phyloP scores from a whole-genome alignment of 2,888 invertebrate genomes.

The Conops quadrifasciatus region DNA sequence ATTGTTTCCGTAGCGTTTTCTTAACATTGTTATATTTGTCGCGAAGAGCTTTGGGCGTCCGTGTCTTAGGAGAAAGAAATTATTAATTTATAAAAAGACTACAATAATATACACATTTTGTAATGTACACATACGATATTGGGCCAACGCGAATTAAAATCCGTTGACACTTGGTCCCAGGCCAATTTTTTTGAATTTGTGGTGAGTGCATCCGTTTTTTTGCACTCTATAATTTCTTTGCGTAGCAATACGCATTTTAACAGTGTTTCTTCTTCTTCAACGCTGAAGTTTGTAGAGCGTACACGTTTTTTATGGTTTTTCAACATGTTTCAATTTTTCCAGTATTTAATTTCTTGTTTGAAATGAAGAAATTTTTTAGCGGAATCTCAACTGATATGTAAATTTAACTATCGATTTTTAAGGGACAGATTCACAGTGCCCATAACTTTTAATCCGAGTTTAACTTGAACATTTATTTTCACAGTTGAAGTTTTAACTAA shows the following conservation, averaged over 20 bases:
- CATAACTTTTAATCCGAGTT: too few relatives aligned
- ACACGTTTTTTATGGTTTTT: neutral
- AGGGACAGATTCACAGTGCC: too few relatives aligned
- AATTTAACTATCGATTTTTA: too few relatives aligned
- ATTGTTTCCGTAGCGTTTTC: neutral
- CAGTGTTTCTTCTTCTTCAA: neutral
- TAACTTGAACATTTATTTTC: too few relatives aligned
- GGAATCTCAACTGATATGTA: too few relatives aligned
- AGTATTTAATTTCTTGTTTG: too few relatives aligned
- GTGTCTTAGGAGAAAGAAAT: too few relatives aligned
- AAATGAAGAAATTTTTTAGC: too few relatives aligned
- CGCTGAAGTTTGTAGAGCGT: neutral
- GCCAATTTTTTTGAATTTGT: neutral
- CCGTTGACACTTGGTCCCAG: neutral
- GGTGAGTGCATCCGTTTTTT: neutral
- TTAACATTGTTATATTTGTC: slow-evolving; percentile 7
- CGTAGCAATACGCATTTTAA: neutral
- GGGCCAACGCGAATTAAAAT: neutral
- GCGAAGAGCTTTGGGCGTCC: neutral
- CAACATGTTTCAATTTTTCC: neutral
- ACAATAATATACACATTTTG: too few relatives aligned
- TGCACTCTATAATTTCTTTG: neutral
- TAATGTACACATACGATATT: neutral
- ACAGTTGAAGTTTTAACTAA: too few relatives aligned
- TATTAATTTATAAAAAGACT: too few relatives aligned